Evolutionary conservation across 2,888 invertebrate genomes (phyloP), one percentile per base, ranked within the genome.

Genomic region (Buathra laborator): DNA sequence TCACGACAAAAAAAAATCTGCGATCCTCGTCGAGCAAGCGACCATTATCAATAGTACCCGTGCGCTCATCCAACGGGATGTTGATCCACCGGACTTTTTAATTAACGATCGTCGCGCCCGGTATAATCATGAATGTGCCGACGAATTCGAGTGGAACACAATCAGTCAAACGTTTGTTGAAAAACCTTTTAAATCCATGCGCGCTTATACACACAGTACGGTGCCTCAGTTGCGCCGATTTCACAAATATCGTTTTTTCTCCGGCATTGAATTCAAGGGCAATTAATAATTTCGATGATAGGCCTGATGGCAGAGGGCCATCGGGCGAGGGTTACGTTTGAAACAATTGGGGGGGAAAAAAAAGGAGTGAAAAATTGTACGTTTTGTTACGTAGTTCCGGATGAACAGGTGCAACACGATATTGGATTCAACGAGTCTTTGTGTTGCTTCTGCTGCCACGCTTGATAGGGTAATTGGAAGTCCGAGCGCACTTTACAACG

Each of bases 81-180:
- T 67, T 82, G 82, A 59, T 76, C 85, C 78, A 78, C 32, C 66
- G 59, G 67, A 56, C 76, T 79, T 85, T 85, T 85, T 85, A 85
- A 85, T 85, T 85, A 85, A 85, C 85, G 85, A 66, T 32, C 29
- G 77, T 32, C 32, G 56, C 75, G 70, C 71, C 68, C 79, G 75
- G 75, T 82, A 62, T 62, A 82, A 85, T 85, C 79, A 82, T 79
- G 79, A 76, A 76, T 76, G 79, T 72, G 70, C 71, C 71, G 79
- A 80, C 72, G 82, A 82, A 85, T 82, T 79, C 85, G 70, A 85
- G 85, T 85, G 85, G 75, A 85, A 85, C 71, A 82, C 82, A 72
- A 85, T 79, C 71, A 78, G 76, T 76, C 85, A 80, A 85, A 82
- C 82, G 82, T 66, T 72, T 71, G 66, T 53, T 29, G 62, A 75